Evolutionary conservation across 2,113 vertebrate species (phyloP).

Genomic region (Camelus bactrianus): DNA sequence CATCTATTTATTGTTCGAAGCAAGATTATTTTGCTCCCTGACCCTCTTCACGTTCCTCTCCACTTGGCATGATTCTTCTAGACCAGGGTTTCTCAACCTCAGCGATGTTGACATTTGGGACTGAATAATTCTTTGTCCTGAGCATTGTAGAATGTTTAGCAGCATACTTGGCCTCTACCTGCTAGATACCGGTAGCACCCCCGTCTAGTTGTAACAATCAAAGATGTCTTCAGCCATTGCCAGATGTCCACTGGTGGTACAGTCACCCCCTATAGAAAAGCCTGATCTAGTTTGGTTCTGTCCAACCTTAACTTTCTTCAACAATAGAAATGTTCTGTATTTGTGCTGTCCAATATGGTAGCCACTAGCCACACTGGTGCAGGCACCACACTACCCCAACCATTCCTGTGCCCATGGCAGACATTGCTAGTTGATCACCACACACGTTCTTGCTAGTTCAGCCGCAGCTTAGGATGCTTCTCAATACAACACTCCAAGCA

Average conservation of each 20-base stretch:
- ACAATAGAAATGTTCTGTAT: not conserved
- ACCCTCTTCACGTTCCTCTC: not conserved
- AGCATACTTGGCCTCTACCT: not conserved
- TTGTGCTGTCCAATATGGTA: not conserved
- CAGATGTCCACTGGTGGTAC: not conserved
- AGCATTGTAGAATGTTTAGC: not conserved
- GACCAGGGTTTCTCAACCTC: not conserved
- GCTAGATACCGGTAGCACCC: not conserved
- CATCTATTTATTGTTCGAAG: not conserved
- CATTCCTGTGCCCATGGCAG: not conserved
- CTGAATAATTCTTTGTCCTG: not conserved
- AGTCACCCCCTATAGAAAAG: fast-evolving
- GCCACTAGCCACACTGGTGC: not conserved
- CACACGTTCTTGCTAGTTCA: not conserved
- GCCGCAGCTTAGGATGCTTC: not conserved
- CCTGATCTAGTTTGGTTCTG: not conserved
- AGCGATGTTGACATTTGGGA: not conserved
- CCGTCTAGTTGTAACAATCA: not conserved
- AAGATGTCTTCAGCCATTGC: not conserved
- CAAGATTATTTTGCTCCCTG: not conserved
- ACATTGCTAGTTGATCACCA: not conserved
- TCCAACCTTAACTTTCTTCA: not conserved
- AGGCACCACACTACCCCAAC: not conserved
- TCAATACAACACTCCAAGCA: not conserved
- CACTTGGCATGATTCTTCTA: not conserved